Evolutionary conservation across 1,140 invertebrate genomes (phyloP).

Genomic region (Neotoxoptera formosana): DNA sequence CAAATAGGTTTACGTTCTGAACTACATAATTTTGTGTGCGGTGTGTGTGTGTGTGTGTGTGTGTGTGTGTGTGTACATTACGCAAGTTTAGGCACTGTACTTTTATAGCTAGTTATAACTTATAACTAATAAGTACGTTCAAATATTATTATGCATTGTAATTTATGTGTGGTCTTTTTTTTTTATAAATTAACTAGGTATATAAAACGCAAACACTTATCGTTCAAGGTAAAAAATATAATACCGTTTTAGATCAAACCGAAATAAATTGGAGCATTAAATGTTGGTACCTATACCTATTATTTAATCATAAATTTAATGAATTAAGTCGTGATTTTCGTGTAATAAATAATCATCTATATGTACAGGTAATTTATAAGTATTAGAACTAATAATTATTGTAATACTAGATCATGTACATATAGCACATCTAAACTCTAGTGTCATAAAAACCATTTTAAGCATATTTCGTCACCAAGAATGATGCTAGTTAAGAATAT

Average conservation of each 20-base stretch:
- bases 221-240: neutral
- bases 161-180: slow-evolving; percentile 11
- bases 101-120: neutral
- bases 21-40: neutral
- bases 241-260: neutral
- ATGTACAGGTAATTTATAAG: neutral
- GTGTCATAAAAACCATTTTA: neutral
- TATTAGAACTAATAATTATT: neutral
- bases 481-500: neutral
- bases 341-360: neutral
- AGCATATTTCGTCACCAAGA: neutral
- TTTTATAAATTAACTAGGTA: neutral
- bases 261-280: neutral
- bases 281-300: neutral
- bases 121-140: neutral
- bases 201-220: neutral
- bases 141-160: neutral
- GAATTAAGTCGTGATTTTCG: neutral
- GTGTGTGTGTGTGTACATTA: neutral
- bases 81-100: neutral
- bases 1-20: neutral
- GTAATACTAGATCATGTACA: neutral
- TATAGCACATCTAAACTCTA: neutral
- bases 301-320: neutral
- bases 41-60: too few relatives aligned